A percentile compares a stretch with the other conserved stretches of the same genome.
Conservation (phyloP, 2,888 invertebrate species). For the Pheosia tremula region DNA sequence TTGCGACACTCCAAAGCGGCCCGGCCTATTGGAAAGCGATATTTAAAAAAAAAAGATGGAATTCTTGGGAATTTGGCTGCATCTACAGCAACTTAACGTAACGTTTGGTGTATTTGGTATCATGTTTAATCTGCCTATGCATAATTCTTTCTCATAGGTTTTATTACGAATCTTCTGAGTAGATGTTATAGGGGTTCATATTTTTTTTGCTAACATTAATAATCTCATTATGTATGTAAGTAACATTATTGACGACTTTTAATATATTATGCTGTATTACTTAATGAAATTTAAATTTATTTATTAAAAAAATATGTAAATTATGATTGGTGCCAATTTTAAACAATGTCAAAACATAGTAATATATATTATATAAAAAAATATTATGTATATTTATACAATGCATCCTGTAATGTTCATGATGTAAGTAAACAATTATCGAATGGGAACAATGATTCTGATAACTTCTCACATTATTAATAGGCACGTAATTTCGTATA, state of each 20-base stretch:
- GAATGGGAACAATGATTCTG: slow-evolving; percentile 74
- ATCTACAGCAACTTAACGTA: neutral
- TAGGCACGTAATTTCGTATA: slow-evolving; percentile 21
- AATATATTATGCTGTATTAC: neutral
- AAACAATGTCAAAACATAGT: slow-evolving; percentile 22
- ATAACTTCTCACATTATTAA: slow-evolving; percentile 26
- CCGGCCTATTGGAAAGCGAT: slow-evolving; percentile 76
- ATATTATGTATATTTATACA: slow-evolving; percentile 26
- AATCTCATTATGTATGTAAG: slow-evolving; percentile 5
- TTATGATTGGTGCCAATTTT: slow-evolving; percentile 69
- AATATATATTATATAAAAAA: slow-evolving; percentile 9
- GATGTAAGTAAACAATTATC: slow-evolving; percentile 52
- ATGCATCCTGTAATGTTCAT: slow-evolving; percentile 40
- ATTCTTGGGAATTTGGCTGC: neutral
- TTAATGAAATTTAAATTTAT: neutral
- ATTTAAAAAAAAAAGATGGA: slow-evolving; percentile 56
- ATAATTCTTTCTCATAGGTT: neutral
- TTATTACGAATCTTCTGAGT: neutral
- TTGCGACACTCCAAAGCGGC: slow-evolving; percentile 59
- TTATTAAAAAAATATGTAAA: slow-evolving; percentile 11
- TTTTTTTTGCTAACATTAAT: neutral
- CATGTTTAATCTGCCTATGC: neutral
- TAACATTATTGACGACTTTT: slow-evolving; percentile 2
- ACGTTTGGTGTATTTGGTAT: slow-evolving; percentile 6
- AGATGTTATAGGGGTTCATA: neutral